A percentile compares a stretch with the other conserved stretches of the same genome.
Evolutionary conservation across 2,888 invertebrate species (phyloP).

Genomic region (Lasioglossum morio): DNA sequence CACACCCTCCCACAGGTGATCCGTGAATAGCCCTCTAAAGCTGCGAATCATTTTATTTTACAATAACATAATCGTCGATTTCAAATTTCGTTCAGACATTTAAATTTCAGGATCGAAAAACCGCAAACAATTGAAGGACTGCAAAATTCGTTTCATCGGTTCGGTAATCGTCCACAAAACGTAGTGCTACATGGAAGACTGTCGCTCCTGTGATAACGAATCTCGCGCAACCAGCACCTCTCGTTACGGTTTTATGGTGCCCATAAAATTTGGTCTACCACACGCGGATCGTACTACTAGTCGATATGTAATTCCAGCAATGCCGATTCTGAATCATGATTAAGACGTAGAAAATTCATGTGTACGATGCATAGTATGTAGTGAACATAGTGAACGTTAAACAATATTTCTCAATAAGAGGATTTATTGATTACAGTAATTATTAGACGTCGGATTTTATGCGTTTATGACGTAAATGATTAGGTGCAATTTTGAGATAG

Average conservation of each 20-base stretch:
- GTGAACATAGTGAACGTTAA: neutral
- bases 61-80: no score
- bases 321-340: neutral
- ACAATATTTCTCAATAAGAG: neutral
- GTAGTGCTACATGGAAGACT: neutral
- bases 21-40: neutral
- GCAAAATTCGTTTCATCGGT: neutral
- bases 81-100: no score
- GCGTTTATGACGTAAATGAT: no score
- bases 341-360: neutral
- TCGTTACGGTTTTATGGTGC: conserved; percentile 10
- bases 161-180: neutral
- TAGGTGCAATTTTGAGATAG: no score
- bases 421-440: neutral
- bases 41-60: no score
- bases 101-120: no score
- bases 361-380: neutral
- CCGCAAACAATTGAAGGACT: neutral
- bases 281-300: neutral
- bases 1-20: no score
- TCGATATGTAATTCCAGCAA: neutral
- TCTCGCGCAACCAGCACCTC: neutral
- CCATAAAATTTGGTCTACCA: conserved; percentile 11
- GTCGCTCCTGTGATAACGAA: neutral
- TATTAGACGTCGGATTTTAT: no score